Evolutionary conservation across 2,113 vertebrate species (phyloP), one percentile per base, ranked within the genome.

Genomic region (Antennarius striatus): DNA sequence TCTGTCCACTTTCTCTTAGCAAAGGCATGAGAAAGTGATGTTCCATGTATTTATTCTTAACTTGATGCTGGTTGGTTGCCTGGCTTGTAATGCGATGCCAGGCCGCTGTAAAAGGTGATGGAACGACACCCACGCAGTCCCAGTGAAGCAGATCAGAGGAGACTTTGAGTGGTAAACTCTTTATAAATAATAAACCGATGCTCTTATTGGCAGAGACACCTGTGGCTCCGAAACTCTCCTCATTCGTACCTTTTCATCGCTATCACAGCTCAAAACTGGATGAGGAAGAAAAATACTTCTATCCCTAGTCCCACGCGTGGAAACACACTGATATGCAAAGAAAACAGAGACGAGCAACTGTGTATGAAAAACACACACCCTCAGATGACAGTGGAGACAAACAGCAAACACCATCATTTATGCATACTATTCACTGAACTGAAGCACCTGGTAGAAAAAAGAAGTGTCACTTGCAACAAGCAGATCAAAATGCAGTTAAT

Each of bases 161-260:
- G 12, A 61, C 16, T 48, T 48, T 12, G 5, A 39, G 16, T 0
- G 6, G 30, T 39, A 39, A 28, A 51, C 16, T 40, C 12, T 40
- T 40, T 1, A 10, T 10, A 49, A 62, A 56, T 28, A 43, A 43
- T 43, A 43, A 36, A 36, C 32, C 32, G 7, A 36, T 5, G 22
- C 22, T 22, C 39, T 40, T 6, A 6, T 40, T 40, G 10, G 0
- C 42, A 43, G 10, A 43, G 8, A 43, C 42, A 43, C 85, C 75
- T 46, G 68, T 88, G 76, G 81, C 79, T 86, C 88, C 87, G 88
- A 88, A 36, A 7, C 32, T 36, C 5, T 36, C 32, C 32, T 36
- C 32, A 7, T 36, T 36, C 32, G 22, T 22, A 22, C 22, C 32
- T 36, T 90, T 86, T 3, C 3, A 43, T 12, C 9, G 3, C 3